Base-by-base conservation (phyloP, 1,140 invertebrate species). In the Thalassaphorura encarpata region DNA sequence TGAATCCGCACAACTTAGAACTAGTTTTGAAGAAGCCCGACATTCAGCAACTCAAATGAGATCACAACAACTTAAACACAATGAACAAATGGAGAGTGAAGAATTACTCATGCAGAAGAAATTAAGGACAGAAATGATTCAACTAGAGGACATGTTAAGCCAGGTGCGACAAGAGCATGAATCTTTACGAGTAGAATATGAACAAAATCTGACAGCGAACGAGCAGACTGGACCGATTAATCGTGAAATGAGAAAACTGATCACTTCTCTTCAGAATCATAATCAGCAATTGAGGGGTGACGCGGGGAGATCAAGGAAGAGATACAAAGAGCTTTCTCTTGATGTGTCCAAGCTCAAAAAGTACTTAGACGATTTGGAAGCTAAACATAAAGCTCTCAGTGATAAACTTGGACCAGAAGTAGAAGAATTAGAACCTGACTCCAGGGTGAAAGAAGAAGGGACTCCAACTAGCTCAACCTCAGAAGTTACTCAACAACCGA, bases 201-300 rank as follows among this genome's bases (percentile, higher is more conserved):
- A 98, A 73, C 93, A 97, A 71, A 97, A 96, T 71, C 75, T 97
- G 59, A 92, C 94, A 6, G 93, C 94, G 0, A 97, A 97, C 72
- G 94, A 97, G 74, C 94, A 97, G 73, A 97, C 93, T 0, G 93
- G 91, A 1, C 93, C 93, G 2, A 97, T 98, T 43, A 97, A 97
- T 72, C 76, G 92, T 56, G 94, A 98, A 76, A 98, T 98, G 94
- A 77, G 94, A 33, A 92, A 97, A 73, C 74, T 98, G 2, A 96
- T 98, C 48, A 96, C 92, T 2, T 97, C 92, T 3, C 74, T 97
- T 45, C 93, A 97, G 72, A 97, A 95, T 74, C 94, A 97, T 69
- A 97, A 97, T 70, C 84, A 90, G 56, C 93, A 98, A 69, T 70
- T 97, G 0, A 97, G 97, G 72, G 91, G 89, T 0, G 93, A 97